Evolutionary conservation across 2,888 invertebrate genomes (phyloP), one percentile per base, ranked within the genome.

Genomic region (Epirrhoe alternata): DNA sequence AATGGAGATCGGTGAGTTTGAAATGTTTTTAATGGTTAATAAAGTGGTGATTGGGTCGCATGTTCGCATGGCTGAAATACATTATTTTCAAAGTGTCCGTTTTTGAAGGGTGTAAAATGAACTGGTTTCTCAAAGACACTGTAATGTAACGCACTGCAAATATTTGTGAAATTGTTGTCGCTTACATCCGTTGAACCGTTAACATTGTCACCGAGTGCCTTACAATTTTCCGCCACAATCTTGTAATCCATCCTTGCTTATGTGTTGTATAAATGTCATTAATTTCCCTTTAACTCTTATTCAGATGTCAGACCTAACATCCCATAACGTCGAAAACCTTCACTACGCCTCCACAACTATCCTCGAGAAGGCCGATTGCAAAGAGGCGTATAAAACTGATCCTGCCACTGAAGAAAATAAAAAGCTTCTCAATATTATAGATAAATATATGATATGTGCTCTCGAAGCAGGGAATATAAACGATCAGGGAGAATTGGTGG

Each of bases 1-100:
- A 64, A 61, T 81, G 72, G 69, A 70, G 83, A 50, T 35, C 53
- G 64, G 84, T 82, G 73, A 74, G 69, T 42, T 42, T 12, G 3
- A 4, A 38, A 12, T 10, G 6, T 6, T 31, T 3, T 33, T 33
- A 1, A 33, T 7, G 1, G 0, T 33, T 4, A 33, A 0, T 7
- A 33, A 4, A 33, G 5, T 24, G 24, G 24, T 24, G 24, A 24
- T 24, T n/a, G n/a, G n/a, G n/a, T n/a, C n/a, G n/a, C n/a, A n/a
- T n/a, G n/a, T n/a, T n/a, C n/a, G n/a, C n/a, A n/a, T n/a, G n/a
- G n/a, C n/a, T n/a, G n/a, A n/a, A n/a, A n/a, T n/a, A n/a, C n/a
- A n/a, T n/a, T n/a, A n/a, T n/a, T n/a, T n/a, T n/a, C n/a, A n/a
- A n/a, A n/a, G n/a, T n/a, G n/a, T n/a, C n/a, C n/a, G n/a, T n/a